Base-by-base conservation (phyloP, 2,113 vertebrate genomes). In the Platycercus adscitus region DNA sequence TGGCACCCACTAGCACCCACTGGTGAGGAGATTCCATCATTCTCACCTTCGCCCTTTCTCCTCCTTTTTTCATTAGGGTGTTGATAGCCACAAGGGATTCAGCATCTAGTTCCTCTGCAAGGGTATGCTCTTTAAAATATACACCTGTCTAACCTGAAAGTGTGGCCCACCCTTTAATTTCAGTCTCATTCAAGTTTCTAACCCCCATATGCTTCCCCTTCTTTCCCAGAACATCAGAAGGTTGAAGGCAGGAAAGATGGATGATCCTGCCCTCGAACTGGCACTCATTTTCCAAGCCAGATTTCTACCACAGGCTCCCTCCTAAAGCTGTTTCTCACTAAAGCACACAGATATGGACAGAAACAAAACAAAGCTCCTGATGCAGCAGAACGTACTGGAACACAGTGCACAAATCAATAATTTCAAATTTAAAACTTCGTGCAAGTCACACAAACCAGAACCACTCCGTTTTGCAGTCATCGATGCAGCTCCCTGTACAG, bases 351-450 rank as follows among this genome's bases (percentile, higher is more conserved):
- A 88, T 2, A 7, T 53, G 77, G 66, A 79, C 75, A 92, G 88
- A 96, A 96, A 81, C n/a, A 95, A 95, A 95, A 58, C 88, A 90
- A 76, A 88, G 52, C 8, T 2, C n/a, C 77, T 90, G 77, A 79
- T 76, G 65, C 44, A 69, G 52, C 41, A 91, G 44, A 90, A 90
- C 35, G 29, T 52, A 81, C 71, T 77, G 79, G 50, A 95, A 95
- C 76, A 78, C 53, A 93, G 89, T 44, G 79, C 79, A 91, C 60
- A 95, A 94, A 93, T 90, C 91, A 93, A 88, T 68, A 64, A 83
- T 89, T 93, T 95, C 75, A 84, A 81, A 96, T 92, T 73, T 88
- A 91, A 91, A 92, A 79, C 65, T 86, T 93, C 80, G 75, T 60
- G 69, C 60, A 76, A 86, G 88, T 86, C 86, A 87, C 88, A 92